phyloP scores from a whole-genome alignment of 1,140 invertebrate genomes.

The Schlechtendalia chinensis region DNA sequence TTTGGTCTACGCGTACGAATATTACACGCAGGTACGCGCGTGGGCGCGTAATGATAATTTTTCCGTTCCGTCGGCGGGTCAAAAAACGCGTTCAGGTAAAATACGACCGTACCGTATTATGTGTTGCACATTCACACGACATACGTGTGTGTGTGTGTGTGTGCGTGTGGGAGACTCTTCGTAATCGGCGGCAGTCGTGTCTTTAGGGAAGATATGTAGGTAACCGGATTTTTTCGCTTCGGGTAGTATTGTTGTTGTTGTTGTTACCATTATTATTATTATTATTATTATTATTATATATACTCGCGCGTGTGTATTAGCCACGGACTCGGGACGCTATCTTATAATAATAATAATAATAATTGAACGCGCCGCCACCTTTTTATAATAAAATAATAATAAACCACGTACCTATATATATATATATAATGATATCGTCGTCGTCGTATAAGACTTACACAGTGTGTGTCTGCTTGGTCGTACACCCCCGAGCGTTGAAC shows the following conservation, averaged over 20 bases:
- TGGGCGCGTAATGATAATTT: not conserved
- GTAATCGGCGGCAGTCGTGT: constrained; percentile 24
- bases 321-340: constrained; percentile 4
- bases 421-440: not conserved
- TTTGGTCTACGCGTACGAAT: not conserved
- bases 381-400: constrained; percentile 48
- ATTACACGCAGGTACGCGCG: not conserved
- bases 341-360: constrained; percentile 37
- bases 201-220: constrained; percentile 15
- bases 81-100: not conserved
- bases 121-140: not conserved
- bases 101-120: not conserved
- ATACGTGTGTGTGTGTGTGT: not conserved
- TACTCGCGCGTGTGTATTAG: constrained; percentile 11
- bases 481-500: not conserved
- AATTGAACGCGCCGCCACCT: constrained; percentile 45
- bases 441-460: not conserved
- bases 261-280: constrained; percentile 2
- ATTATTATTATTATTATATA: not conserved
- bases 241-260: constrained; percentile 37
- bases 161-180: constrained; percentile 21
- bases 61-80: not conserved
- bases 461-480: not conserved
- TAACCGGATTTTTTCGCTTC: constrained; percentile 35
- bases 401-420: constrained; percentile 13